A percentile compares a stretch with the other conserved stretches of the same genome.
Conservation (phyloP, 2,113 vertebrate genomes). For the Eulacestoma nigropectus region DNA sequence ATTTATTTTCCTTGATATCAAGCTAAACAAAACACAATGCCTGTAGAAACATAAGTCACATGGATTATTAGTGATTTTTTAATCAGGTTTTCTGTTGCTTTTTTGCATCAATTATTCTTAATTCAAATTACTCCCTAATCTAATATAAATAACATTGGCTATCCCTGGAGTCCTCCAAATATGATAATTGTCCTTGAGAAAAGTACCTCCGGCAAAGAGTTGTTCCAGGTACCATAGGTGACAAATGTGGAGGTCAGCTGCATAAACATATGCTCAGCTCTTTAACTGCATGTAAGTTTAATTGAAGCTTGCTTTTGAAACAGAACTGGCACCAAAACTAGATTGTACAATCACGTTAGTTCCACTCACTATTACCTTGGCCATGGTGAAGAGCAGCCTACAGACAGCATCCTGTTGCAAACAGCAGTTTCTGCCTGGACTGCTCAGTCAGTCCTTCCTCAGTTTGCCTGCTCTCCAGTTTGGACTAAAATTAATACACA, state of each 20-base stretch:
- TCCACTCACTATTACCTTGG: not conserved
- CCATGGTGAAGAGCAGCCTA: not conserved
- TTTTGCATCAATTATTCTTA: slow-evolving; percentile 3
- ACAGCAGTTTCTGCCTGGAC: not conserved
- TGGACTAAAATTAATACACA: not conserved
- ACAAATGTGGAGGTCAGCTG: not conserved
- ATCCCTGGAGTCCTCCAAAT: not conserved
- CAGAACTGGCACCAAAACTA: not conserved
- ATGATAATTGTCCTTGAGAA: not conserved
- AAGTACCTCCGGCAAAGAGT: not conserved
- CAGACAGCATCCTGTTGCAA: not conserved
- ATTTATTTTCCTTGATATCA: not conserved
- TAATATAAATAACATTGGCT: not conserved
- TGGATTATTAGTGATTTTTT: not conserved
- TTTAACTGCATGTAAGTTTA: not conserved
- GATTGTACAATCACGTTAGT: not conserved
- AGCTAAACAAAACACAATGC: not conserved
- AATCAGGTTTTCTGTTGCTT: not conserved
- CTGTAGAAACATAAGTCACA: not conserved
- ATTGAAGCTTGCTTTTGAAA: not conserved
- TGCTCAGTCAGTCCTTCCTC: not conserved
- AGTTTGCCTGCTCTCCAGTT: not conserved
- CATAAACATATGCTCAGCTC: not conserved
- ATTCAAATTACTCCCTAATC: not conserved
- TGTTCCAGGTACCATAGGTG: not conserved